phyloP scores from a whole-genome alignment of 2,797 vertebrate genomes.

The Ceyx erithaca region DNA sequence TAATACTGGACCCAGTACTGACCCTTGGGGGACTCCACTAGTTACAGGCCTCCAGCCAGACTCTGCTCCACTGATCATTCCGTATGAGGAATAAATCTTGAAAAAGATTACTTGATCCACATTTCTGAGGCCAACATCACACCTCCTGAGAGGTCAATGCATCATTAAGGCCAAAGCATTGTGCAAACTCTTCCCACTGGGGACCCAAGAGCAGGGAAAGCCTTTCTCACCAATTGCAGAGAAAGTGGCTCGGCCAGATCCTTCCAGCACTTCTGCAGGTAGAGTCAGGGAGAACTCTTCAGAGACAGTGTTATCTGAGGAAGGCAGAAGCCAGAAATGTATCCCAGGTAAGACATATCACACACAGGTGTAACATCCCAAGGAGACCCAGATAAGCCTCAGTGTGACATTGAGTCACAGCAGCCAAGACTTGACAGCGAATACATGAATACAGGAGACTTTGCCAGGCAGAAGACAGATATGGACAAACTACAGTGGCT shows the following conservation, averaged over 20 bases:
- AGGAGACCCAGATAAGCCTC: neutral
- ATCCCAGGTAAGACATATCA: neutral
- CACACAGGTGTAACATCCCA: neutral
- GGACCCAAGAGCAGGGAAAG: neutral
- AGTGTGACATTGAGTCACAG: neutral
- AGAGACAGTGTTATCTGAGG: constrained; percentile 52
- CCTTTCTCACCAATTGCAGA: constrained; percentile 68
- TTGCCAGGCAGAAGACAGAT: neutral
- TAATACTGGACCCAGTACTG: too few species aligned
- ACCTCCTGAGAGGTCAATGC: neutral
- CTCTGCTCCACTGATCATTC: too few species aligned
- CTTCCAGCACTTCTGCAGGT: constrained; percentile 63
- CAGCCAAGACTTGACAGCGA: neutral
- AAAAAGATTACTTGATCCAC: neutral
- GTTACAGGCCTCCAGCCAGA: too few species aligned
- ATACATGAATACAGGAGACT: neutral
- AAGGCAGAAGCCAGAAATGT: neutral
- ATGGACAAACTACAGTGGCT: neutral
- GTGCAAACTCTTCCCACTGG: neutral
- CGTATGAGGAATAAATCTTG: neutral
- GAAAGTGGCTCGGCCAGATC: constrained; percentile 62
- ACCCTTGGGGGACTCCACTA: too few species aligned
- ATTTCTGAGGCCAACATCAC: neutral
- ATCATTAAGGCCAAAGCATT: neutral
- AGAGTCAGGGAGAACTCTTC: constrained; percentile 63